Evolutionary conservation across 2,888 invertebrate genomes (phyloP).

Genomic region (Andrena hattorfiana): DNA sequence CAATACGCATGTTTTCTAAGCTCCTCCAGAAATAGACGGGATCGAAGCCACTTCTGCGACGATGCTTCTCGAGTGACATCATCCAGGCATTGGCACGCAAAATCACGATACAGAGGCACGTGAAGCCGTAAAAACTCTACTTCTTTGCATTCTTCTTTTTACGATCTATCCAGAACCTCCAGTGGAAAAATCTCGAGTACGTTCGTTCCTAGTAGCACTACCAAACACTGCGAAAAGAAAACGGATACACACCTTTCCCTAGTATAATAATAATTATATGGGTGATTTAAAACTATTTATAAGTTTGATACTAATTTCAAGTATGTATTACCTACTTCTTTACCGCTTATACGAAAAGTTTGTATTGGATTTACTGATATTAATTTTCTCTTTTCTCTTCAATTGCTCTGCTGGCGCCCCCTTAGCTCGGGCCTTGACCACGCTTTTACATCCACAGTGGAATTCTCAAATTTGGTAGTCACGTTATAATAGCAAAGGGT

Average conservation of each 20-base stretch:
- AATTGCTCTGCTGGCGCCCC: too few species aligned
- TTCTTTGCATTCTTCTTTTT: slow-evolving; percentile 49
- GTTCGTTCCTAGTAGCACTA: slow-evolving; percentile 2
- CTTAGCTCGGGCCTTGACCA: too few species aligned
- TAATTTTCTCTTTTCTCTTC: too few species aligned
- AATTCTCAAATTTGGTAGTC: not conserved
- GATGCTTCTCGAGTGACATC: slow-evolving; percentile 24
- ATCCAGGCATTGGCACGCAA: slow-evolving; percentile 14
- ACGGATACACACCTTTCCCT: not conserved
- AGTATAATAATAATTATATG: too few species aligned
- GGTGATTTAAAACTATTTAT: too few species aligned
- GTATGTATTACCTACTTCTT: too few species aligned
- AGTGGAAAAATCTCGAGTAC: slow-evolving; percentile 30
- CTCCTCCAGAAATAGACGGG: not conserved
- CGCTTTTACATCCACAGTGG: not conserved
- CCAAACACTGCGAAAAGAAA: slow-evolving; percentile 8
- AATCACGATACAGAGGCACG: slow-evolving; percentile 16
- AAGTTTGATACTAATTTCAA: too few species aligned
- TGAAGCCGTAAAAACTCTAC: slow-evolving; percentile 45
- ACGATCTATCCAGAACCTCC: slow-evolving; percentile 52
- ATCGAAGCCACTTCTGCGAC: slow-evolving; percentile 10
- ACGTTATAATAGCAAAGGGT: not conserved
- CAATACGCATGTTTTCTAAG: not conserved
- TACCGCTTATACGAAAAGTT: too few species aligned
- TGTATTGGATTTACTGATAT: too few species aligned